These are phyloP conservation scores for Clanis bilineata DNA, from an alignment of 2,888 invertebrate species.

Conservation along the genomic window DNA sequence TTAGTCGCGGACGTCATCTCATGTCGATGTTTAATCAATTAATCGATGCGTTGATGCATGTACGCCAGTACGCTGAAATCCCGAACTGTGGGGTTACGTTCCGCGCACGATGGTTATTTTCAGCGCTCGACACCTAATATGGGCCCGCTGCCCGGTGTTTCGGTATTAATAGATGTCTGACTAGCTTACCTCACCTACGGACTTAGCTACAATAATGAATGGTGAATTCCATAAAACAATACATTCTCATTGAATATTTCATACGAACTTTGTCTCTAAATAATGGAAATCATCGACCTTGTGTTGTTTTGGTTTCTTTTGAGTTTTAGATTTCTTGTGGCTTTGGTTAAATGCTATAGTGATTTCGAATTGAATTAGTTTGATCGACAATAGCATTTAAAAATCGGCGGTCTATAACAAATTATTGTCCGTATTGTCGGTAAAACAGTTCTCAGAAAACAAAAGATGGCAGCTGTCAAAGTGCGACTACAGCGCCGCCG, in stretches of 20 bases:
- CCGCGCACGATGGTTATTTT: constrained; percentile 60
- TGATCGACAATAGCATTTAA: constrained; percentile 24
- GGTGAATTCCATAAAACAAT: constrained; percentile 30
- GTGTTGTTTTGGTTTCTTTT: not conserved
- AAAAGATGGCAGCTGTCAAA: constrained; percentile 60
- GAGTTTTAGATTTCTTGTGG: not conserved
- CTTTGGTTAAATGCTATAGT: not conserved
- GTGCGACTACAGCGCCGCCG: constrained; percentile 69
- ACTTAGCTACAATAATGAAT: constrained; percentile 25
- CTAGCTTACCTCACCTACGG: constrained; percentile 46
- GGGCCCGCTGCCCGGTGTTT: constrained; percentile 73
- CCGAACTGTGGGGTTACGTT: constrained; percentile 53
- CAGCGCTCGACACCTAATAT: constrained; percentile 74
- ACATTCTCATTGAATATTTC: not conserved
- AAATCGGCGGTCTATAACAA: constrained; percentile 50
- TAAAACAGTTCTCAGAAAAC: constrained; percentile 65
- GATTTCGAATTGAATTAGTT: not conserved
- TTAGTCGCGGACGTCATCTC: not conserved
- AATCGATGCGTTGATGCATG: constrained; percentile 8
- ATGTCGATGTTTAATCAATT: constrained; percentile 8
- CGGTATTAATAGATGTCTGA: constrained; percentile 67
- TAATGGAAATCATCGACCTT: not conserved
- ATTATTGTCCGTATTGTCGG: constrained; percentile 51
- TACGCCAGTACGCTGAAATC: constrained; percentile 17
- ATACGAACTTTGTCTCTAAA: not conserved